Evolutionary conservation across 2,888 invertebrate species (phyloP), one percentile per base, ranked within the genome.

Genomic region (Agrochola litura): DNA sequence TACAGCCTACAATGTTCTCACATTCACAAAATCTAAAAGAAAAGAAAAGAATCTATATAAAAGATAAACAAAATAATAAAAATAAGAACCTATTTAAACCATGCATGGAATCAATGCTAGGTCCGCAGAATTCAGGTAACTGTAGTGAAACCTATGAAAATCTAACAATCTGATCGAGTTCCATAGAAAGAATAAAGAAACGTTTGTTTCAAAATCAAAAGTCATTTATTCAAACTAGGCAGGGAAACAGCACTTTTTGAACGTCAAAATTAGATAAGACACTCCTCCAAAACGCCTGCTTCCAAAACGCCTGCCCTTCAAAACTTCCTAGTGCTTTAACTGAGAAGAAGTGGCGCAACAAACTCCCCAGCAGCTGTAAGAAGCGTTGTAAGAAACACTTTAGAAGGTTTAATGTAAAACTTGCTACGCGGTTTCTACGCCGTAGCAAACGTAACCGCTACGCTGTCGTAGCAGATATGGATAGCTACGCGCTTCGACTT

Each of bases 351-450:
- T 67, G 9, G 22, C 9, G 22, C 37, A 37, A 37, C 2, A 52
- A 49, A 30, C 1, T 52, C 5, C 25, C 14, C 8, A 52, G 10
- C 16, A 54, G n/a, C 16, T n/a, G n/a, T n/a, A n/a, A n/a, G n/a
- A n/a, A n/a, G n/a, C 6, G 16, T n/a, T 67, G 14, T 37, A 30
- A 9, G 6, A 67, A 54, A 54, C 37, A 10, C 30, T 14, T 49
- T 49, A 5, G 22, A 30, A 52, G 5, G 30, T 3, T 10, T 22
- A 22, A 22, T 52, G 9, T 22, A 52, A 52, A 52, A 52, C 22
- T 22, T 41, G 16, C 76, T 77, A 77, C 77, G 37, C 37, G 22
- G 67, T 19, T 66, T 5, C 77, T 67, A 67, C 37, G 61, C 43
- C 68, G 46, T 77, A 77, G 46, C 61, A 43, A 46, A 25, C 52